A percentile compares a stretch with the other conserved stretches of the same genome.
These are phyloP conservation scores for Acleris emargana DNA, from an alignment of 2,888 invertebrate species.

Conservation along the genomic window DNA sequence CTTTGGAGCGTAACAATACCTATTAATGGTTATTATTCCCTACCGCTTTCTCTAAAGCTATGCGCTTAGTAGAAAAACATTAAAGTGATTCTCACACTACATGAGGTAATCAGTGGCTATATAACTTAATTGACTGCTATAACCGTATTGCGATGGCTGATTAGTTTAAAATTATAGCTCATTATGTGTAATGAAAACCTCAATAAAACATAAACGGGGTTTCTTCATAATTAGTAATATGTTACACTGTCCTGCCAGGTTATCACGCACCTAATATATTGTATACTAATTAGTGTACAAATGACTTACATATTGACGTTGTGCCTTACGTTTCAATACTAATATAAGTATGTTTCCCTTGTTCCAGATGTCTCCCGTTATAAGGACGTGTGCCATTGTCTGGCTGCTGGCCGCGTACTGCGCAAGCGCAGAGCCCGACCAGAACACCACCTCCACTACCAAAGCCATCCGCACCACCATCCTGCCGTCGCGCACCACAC, in stretches of 20 bases:
- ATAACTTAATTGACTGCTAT: neutral
- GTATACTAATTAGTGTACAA: too few species aligned
- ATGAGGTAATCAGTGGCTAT: constrained; percentile 1
- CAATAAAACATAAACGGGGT: too few species aligned
- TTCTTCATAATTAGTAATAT: too few species aligned
- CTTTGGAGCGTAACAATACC: too few species aligned
- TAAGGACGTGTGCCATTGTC: constrained; percentile 67
- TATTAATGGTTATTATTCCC: too few species aligned
- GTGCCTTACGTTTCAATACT: neutral
- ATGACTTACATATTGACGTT: too few species aligned
- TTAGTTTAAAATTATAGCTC: neutral
- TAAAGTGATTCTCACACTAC: neutral
- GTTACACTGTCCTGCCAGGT: too few species aligned
- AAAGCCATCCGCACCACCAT: constrained; percentile 74
- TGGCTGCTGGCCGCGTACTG: constrained; percentile 59
- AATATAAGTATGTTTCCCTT: constrained; percentile 39
- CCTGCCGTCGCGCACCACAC: constrained; percentile 84
- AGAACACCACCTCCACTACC: constrained; percentile 71
- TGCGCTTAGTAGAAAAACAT: neutral
- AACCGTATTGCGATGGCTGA: neutral
- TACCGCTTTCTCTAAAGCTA: constrained; percentile 2
- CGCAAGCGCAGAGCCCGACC: constrained; percentile 61
- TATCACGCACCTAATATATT: too few species aligned
- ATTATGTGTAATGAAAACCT: neutral
- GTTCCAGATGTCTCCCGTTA: constrained; percentile 80